These are phyloP conservation scores for Trichoplusia ni DNA, from an alignment of 1,140 invertebrate species.

Conservation along the genomic window DNA sequence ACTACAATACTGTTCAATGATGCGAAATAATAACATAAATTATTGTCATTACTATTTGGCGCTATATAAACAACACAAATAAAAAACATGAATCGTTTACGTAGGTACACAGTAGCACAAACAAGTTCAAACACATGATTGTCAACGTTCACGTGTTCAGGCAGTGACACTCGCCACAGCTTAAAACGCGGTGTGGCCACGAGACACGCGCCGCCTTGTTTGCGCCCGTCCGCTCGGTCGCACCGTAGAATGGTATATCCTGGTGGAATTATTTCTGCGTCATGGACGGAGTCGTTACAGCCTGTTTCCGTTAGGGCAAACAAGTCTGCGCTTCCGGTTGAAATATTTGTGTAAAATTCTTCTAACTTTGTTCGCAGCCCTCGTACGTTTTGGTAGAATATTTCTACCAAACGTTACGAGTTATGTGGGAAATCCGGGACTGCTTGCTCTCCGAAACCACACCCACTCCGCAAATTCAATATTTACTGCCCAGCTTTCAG, in stretches of 20 bases:
- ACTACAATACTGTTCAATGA: slow-evolving; percentile 1
- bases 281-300: neutral
- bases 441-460: slow-evolving; percentile 22
- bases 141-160: neutral
- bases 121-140: slow-evolving; percentile 3
- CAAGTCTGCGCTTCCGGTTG: neutral
- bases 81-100: slow-evolving; percentile 4
- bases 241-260: slow-evolving; percentile 1
- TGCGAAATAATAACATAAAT: neutral
- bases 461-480: slow-evolving; percentile 27
- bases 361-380: neutral
- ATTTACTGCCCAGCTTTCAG: slow-evolving; percentile 19
- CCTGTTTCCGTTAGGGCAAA: neutral
- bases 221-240: neutral
- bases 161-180: neutral
- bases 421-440: neutral
- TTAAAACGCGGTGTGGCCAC: slow-evolving; percentile 1
- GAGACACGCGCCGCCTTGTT: slow-evolving; percentile 1
- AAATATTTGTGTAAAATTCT: neutral
- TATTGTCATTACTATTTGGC: neutral
- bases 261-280: slow-evolving; percentile 6
- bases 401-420: slow-evolving; percentile 14
- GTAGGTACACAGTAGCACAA: neutral
- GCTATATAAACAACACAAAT: neutral
- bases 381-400: slow-evolving; percentile 9